phyloP scores from a whole-genome alignment of 2,113 vertebrate species.

The Lampris megalopsis region DNA sequence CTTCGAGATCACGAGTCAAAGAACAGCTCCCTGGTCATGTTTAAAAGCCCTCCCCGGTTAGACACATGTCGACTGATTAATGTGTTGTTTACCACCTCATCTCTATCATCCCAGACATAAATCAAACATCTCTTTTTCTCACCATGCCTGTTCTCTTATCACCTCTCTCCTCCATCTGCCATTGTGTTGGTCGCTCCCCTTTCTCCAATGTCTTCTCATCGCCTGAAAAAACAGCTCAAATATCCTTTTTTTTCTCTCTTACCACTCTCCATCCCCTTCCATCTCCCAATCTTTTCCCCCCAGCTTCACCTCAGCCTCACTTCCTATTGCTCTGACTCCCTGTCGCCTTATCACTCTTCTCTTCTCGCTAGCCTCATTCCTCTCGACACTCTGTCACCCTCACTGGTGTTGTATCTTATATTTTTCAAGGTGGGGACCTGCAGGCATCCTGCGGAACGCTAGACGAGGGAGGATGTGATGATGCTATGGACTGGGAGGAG shows the following conservation, averaged over 20 bases:
- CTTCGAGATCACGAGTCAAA: no score
- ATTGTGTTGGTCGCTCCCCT: slow-evolving; percentile 40
- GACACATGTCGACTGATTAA: no score
- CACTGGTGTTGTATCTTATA: slow-evolving; percentile 15
- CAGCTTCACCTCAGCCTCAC: slow-evolving; percentile 12
- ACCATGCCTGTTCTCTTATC: slow-evolving; percentile 46
- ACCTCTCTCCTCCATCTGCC: slow-evolving; percentile 49
- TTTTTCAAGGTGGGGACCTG: slow-evolving; percentile 89
- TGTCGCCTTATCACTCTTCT: slow-evolving; percentile 11
- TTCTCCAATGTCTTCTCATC: no score
- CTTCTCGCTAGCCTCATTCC: slow-evolving; percentile 9
- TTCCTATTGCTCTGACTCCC: slow-evolving; percentile 28
- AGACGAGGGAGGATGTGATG: slow-evolving; percentile 87
- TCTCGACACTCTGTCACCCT: slow-evolving; percentile 5
- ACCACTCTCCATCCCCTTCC: background rate
- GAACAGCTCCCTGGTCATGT: background rate
- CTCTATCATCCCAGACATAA: slow-evolving; percentile 28
- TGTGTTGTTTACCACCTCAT: background rate
- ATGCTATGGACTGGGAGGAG: slow-evolving; percentile 91
- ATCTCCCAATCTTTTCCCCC: slow-evolving; percentile 14
- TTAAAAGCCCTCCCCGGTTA: background rate
- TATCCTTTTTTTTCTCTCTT: slow-evolving; percentile 14
- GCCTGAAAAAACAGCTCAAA: background rate
- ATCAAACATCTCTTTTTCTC: background rate
- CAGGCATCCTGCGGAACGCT: slow-evolving; percentile 87